Base-by-base conservation (phyloP, 2,113 vertebrate species). In the Epinephelus moara region DNA sequence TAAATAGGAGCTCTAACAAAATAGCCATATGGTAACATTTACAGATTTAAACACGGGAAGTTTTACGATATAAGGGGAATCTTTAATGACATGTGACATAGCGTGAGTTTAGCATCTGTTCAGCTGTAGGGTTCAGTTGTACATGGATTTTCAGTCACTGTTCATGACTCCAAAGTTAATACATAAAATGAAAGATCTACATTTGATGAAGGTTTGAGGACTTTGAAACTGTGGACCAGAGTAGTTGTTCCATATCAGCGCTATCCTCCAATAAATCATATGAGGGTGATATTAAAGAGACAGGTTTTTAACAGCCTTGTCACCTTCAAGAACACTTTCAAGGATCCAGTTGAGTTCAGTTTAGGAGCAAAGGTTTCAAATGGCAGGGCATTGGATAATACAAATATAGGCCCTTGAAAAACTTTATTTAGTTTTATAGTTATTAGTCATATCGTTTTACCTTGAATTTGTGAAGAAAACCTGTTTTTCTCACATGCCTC, bases 11-110 rank as follows among this genome's bases (percentile, higher is more conserved):
- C 81, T 79, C 84, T 64, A 82, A 91, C 66, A 81, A 89, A 91
- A 89, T 64, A 63, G 81, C 71, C 93, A 94, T 89, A 91, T 95
- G 94, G 93, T 84, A 93, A 72, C 92, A 82, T 94, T 95, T 94
- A 93, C 81, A 71, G 59, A 87, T 79, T 84, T 37, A 77, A 81
- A 71, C 72, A 85, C 78, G 85, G 81, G 64, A 75, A 70, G 30
- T 69, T 88, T 89, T 75, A 75, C 10, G 71, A 84, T 75, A 69
- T 81, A 78, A 72, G 73, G 73, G 63, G 74, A 84, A 86, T 88
- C 88, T 89, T 90, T 91, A 89, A 92, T 92, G 68, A 86, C 55
- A 88, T 33, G 45, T 67, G 72, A 83, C 59, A 88, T 19, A 45
- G 66, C 7, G 19, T 75, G 56, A 70, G 47, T 72, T 56, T 15